Evolutionary conservation across 2,888 invertebrate genomes (phyloP), one percentile per base, ranked within the genome.

Genomic region (Bimastos eiseni): DNA sequence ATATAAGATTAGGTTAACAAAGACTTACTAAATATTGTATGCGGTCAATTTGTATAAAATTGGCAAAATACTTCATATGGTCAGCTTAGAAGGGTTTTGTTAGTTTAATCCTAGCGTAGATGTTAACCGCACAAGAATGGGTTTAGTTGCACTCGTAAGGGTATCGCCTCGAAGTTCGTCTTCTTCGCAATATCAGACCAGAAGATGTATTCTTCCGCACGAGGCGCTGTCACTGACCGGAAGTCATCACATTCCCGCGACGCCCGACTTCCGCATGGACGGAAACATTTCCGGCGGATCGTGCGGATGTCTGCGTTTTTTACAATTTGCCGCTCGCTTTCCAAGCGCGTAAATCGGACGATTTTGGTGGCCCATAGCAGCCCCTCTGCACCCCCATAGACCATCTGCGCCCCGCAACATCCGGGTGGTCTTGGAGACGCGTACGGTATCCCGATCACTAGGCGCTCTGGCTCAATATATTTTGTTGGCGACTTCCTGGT

Each of bases 121-220:
- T 3, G 70, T 30, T 30, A 70, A 70, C 30, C 8, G n/a, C 70
- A n/a, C 70, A n/a, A 70, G n/a, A 49, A 49, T 49, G n/a, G n/a
- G n/a, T n/a, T n/a, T n/a, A n/a, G n/a, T n/a, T n/a, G n/a, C n/a
- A n/a, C n/a, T n/a, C 11, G 70, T n/a, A n/a, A 70, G 70, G n/a
- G n/a, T 0, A n/a, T 3, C 1, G 70, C 0, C 30, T 70, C 70
- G 70, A n/a, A n/a, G 70, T 70, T 70, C 30, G 70, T 70, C 70
- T n/a, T 6, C n/a, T 70, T 70, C 70, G 70, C 70, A 70, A 70
- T 70, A 70, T 70, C 70, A 70, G 30, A 70, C 11, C 70, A 30
- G 70, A 70, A 70, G 70, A 70, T 70, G 70, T n/a, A n/a, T 70
- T n/a, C 70, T 70, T 70, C 70, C 70, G 70, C 70, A 70, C 70